Evolutionary conservation across 2,888 invertebrate species (phyloP).

Genomic region (Lithophane leautieri): DNA sequence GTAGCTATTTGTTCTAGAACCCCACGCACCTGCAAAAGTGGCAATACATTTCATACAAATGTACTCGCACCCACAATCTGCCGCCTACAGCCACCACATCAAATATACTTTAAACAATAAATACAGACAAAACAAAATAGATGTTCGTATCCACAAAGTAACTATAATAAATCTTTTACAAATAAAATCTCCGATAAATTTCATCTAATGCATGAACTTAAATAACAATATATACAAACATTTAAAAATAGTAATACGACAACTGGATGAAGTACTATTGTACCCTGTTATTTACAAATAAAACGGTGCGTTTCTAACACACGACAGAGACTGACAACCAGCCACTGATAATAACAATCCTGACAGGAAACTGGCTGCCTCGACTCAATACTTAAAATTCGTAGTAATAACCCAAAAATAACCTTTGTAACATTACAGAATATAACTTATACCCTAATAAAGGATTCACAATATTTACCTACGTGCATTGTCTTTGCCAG

Average conservation of each 20-base stretch:
- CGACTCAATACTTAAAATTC: conserved; percentile 38
- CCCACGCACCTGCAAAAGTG: conserved; percentile 44
- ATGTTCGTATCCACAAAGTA: conserved; percentile 63
- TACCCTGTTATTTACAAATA: conserved; percentile 80
- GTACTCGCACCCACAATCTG: conserved; percentile 40
- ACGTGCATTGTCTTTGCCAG: conserved; percentile 70
- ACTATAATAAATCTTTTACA: conserved; percentile 66
- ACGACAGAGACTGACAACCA: conserved; percentile 31
- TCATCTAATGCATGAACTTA: conserved; percentile 73
- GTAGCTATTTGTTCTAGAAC: conserved; percentile 41
- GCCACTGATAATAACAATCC: conserved; percentile 27
- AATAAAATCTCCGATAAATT: conserved; percentile 77
- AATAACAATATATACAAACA: conserved; percentile 84
- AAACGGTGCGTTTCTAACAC: conserved; percentile 42
- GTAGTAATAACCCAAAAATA: conserved; percentile 48
- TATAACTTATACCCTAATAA: conserved; percentile 59
- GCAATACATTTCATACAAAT: conserved; percentile 51
- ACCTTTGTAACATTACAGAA: conserved; percentile 55
- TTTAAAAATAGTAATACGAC: conserved; percentile 79
- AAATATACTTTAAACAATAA: conserved; percentile 61
- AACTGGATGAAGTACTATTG: conserved; percentile 77
- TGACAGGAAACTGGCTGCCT: conserved; percentile 30
- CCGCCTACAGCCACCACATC: conserved; percentile 55
- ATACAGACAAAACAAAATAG: conserved; percentile 66
- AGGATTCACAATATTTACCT: conserved; percentile 65